Evolutionary conservation across 1,140 invertebrate genomes (phyloP), one percentile per base, ranked within the genome.

Genomic region (Drosophila repletoides): DNA sequence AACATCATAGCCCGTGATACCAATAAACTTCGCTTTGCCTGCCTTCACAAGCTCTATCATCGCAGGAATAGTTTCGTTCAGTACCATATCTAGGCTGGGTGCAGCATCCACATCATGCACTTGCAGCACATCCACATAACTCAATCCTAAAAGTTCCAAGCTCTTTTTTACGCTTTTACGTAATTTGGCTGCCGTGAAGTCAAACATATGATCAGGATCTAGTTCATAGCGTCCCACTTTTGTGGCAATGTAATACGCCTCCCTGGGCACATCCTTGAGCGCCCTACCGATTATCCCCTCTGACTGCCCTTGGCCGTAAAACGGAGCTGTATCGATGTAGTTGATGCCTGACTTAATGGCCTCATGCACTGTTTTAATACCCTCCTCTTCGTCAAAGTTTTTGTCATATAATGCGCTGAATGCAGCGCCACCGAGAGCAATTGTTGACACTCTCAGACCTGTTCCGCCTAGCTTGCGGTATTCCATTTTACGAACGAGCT

Each of bases 311-410:
- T 96, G 95, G 1, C 97, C 97, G 89, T 98, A 98, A 93, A 94
- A 98, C 0, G 96, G 96, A 1, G 94, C 95, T 0, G 96, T 98
- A 88, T 98, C 97, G 45, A 98, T 94, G 68, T 96, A 97, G 91
- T 98, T 98, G 12, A 98, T 93, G 1, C 97, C 97, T 24, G 91
- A 91, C 84, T 93, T 94, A 10, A 98, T 90, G 2, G 94, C 95
- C 69, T 94, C 91, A 33, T 92, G 91, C 28, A 98, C 92, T 0
- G 95, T 93, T 41, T 93, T 87, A 49, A 95, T 93, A 14, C 93
- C 94, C 89, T 96, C 93, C 10, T 92, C 79, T 43, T 94, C 92
- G 46, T 89, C 76, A 17, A 89, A 73, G 19, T 86, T 76, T 3
- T 75, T 40, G 15, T 55, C 45, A 19, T 59, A 75, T n/a, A 84